These are phyloP conservation scores for Hymenochirus boettgeri DNA, from an alignment of 2,113 vertebrate genomes.

Conservation along the genomic window DNA sequence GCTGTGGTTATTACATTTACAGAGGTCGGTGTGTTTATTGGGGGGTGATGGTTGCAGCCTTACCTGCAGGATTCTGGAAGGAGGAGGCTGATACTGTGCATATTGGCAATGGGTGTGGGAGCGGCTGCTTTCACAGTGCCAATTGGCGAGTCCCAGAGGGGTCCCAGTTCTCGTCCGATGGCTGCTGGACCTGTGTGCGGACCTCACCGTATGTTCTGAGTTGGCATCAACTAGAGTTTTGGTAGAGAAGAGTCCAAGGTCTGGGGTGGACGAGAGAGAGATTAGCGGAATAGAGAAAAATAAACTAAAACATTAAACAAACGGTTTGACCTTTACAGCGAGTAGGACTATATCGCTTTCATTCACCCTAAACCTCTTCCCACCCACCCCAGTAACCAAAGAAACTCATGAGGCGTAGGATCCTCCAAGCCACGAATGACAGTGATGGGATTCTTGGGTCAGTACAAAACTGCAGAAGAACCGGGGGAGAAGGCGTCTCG, in stretches of 20 bases:
- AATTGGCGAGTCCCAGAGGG: conserved; percentile 73
- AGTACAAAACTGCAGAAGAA: conserved; percentile 86
- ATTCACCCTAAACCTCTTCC: no score
- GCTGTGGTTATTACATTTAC: no score
- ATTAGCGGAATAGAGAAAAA: background rate
- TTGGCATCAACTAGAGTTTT: conserved; percentile 88
- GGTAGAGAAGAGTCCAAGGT: conserved; percentile 85
- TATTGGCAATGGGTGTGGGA: conserved; percentile 91
- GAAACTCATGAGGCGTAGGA: conserved; percentile 80
- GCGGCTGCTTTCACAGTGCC: conserved; percentile 89
- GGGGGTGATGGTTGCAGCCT: no score
- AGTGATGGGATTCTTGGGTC: conserved; percentile 84
- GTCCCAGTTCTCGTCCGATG: conserved; percentile 89
- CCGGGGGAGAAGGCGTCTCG: conserved; percentile 83
- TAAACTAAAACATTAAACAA: no score
- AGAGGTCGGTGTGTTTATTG: no score
- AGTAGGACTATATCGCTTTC: no score
- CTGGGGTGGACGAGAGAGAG: conserved; percentile 48
- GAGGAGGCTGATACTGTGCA: conserved; percentile 86
- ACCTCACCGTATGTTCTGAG: conserved; percentile 81
- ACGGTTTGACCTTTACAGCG: no score
- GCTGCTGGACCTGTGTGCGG: conserved; percentile 87
- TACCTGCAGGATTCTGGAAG: conserved; percentile 88
- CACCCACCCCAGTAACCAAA: background rate
- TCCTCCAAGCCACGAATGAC: conserved; percentile 87